Base-by-base conservation (phyloP, 2,113 vertebrate genomes). In the Onychorhynchus coronatus region DNA sequence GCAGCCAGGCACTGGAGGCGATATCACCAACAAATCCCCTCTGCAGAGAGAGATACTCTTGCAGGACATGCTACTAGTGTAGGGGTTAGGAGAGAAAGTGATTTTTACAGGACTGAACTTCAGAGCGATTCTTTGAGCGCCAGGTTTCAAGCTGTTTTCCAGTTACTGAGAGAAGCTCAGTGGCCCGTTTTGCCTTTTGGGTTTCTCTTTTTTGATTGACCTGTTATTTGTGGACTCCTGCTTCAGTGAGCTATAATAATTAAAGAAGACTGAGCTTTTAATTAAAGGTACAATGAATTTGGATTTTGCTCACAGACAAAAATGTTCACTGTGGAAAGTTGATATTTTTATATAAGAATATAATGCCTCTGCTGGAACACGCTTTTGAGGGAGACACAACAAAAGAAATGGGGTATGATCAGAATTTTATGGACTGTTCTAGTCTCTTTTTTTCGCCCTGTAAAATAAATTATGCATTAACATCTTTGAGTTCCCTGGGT, bases 381-480 rank as follows among this genome's bases (percentile, higher is more conserved):
- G 33, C 30, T 85, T 93, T 59, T 80, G 55, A 85, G 58, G n/a
- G 71, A 93, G 49, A 89, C 47, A 78, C 10, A 66, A 62, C 52
- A 84, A 67, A 91, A 85, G 76, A 83, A 81, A 75, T 31, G 22
- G 44, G 12, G 67, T 88, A 81, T 4, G 21, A 81, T 76, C 72
- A 72, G 52, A 77, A 82, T 81, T 89, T 78, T 84, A 47, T 47
- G 33, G 59, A 66, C 65, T 90, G 22, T 24, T 80, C 42, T 62
- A 53, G 37, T 75, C 84, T 59, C 39, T 56, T 81, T 62, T 93
- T 90, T 10, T 6, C 14, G 21, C 39, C 18, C 27, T 0, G 0
- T 73, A 53, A 93, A 88, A 94, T 91, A 88, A 91, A 92, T 85
- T 68, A 93, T 90, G 37, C 50, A 76, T 86, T 93, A 68, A 41